Evolutionary conservation across 2,797 vertebrate species (phyloP).

Genomic region (Gambelia wislizenii): DNA sequence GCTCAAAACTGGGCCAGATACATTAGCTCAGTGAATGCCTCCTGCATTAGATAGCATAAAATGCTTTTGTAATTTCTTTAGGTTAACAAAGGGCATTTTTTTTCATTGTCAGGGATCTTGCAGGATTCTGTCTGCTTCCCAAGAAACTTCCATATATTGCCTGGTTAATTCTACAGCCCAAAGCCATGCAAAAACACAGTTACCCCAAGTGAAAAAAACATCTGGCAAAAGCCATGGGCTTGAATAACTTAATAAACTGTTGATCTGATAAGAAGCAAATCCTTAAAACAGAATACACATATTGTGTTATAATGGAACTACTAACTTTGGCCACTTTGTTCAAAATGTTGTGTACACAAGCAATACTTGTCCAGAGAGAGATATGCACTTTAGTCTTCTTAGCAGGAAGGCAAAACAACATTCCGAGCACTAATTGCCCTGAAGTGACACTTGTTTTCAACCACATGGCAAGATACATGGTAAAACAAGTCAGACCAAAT

Average conservation of each 20-base stretch:
- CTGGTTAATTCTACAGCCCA: slow-evolving; percentile 46
- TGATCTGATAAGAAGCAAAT: slow-evolving; percentile 34
- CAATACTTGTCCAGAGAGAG: neutral
- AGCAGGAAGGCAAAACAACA: slow-evolving; percentile 34
- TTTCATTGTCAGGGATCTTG: slow-evolving; percentile 36
- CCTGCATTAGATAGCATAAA: neutral
- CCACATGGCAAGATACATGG: neutral
- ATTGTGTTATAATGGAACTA: slow-evolving; percentile 10
- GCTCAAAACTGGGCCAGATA: neutral
- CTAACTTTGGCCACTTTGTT: neutral
- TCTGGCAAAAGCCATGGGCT: slow-evolving; percentile 31
- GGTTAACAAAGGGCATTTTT: neutral
- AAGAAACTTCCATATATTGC: slow-evolving; percentile 41
- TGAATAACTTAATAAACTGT: slow-evolving; percentile 37
- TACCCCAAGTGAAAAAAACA: slow-evolving; percentile 50
- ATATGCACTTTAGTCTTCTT: slow-evolving; percentile 25
- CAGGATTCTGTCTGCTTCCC: slow-evolving; percentile 23
- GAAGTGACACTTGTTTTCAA: slow-evolving; percentile 16
- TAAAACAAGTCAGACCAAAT: slow-evolving; percentile 4
- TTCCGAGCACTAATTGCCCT: slow-evolving; percentile 23
- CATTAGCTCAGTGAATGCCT: neutral
- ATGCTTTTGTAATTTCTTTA: slow-evolving; percentile 5
- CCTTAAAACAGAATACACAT: neutral
- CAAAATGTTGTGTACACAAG: neutral
- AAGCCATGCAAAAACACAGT: slow-evolving; percentile 28